Base-by-base conservation (phyloP, 2,888 invertebrate species). In the Cataglyphis altisquamis region DNA sequence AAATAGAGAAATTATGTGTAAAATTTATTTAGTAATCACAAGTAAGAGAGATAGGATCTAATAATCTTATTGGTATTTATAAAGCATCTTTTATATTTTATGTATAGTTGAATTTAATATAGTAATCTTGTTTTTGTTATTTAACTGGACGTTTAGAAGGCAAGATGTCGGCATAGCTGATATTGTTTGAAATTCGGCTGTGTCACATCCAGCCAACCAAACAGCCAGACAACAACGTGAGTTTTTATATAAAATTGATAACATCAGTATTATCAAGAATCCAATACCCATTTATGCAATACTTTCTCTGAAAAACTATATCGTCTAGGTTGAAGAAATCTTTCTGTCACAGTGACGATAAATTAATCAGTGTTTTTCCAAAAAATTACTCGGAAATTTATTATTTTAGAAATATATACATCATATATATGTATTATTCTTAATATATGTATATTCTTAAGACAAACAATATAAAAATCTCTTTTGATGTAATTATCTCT, bases 141-240 rank as follows among this genome's bases (percentile, higher is more conserved):
- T 29, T 39, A 86, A 89, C 92, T 91, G 94, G 94, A 94, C 95
- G 95, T 94, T 94, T 96, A 96, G 97, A 96, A 97, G 97, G 97
- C 97, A 97, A 97, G 97, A 97, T 97, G 97, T 97, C 97, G 97
- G 97, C 97, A 97, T 97, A 97, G 97, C 97, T 97, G 97, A 97
- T 96, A 96, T 95, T 95, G 95, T 95, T 95, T 95, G 94, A 96
- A 96, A 96, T 96, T 96, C 97, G 97, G 97, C 97, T 97, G 96
- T 97, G 97, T 96, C 97, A 96, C 97, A 97, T 97, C 97, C 95
- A 96, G 97, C 97, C 97, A 97, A 95, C 97, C 91, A 90, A 93
- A 93, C 92, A 90, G 89, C 88, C 91, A 91, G 91, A 88, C 84
- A 32, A 86, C 93, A 82, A 78, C 93, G 60, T 66, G 29, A 18